Percentiles rank a stretch among this genome's conserved stretches.
Conservation (phyloP, 1,140 invertebrate species). For the Brachionus koreanus region DNA sequence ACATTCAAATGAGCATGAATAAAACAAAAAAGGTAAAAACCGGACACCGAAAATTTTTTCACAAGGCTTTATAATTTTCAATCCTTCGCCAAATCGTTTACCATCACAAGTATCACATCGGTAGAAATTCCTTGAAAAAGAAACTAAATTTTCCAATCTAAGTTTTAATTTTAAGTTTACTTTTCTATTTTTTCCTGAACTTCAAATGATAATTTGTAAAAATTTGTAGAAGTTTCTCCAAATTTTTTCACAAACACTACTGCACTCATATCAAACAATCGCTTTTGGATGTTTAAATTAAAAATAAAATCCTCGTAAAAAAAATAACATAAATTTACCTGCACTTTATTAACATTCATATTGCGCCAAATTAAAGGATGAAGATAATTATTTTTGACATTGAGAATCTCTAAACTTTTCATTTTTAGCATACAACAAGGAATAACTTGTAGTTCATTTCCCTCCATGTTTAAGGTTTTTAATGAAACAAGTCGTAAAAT, state of each 20-base stretch:
- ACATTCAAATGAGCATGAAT: constrained; percentile 53
- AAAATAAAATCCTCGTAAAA: background rate
- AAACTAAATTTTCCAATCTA: background rate
- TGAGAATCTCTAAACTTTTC: constrained; percentile 49
- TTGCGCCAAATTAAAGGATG: constrained; percentile 49
- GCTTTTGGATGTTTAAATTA: constrained; percentile 1
- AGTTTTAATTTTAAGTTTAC: background rate
- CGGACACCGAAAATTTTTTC: constrained; percentile 53
- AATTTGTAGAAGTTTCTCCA: background rate
- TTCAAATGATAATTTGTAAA: background rate
- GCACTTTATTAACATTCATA: background rate
- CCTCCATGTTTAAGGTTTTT: constrained; percentile 53
- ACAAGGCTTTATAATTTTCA: constrained; percentile 54
- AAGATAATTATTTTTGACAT: constrained; percentile 57
- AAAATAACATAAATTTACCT: background rate
- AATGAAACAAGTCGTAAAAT: constrained; percentile 44
- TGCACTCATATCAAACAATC: constrained; percentile 31
- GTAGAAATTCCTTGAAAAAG: background rate
- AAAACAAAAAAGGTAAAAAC: constrained; percentile 55
- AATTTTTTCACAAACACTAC: background rate
- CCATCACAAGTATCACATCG: constrained; percentile 55
- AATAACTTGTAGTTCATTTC: constrained; percentile 55
- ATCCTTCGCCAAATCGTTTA: constrained; percentile 53
- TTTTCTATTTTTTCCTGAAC: constrained; percentile 1
- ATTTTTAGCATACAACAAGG: constrained; percentile 51